Percentiles rank a stretch among this genome's conserved stretches.
phyloP scores from a whole-genome alignment of 92 coral and sea anemone genomes.

The Parazoanthus darwini region DNA sequence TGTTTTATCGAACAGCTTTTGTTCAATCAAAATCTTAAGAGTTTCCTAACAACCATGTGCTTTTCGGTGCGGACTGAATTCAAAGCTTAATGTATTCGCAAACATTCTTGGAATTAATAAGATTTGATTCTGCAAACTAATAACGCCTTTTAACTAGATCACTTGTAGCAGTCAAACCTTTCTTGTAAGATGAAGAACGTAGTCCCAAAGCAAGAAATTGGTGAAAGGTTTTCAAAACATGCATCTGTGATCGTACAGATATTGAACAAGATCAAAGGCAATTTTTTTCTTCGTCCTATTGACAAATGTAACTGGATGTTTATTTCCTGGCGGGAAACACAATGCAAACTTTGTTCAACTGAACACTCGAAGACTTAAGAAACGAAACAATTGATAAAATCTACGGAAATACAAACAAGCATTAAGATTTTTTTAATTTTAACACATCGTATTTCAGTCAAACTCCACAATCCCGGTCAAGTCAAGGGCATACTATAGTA shows the following conservation, averaged over 20 bases:
- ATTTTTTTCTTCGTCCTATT: too few species aligned
- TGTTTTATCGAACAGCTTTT: neutral
- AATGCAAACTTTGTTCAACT: neutral
- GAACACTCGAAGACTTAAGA: neutral
- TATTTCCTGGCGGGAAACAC: neutral
- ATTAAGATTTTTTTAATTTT: too few species aligned
- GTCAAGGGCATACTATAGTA: neutral
- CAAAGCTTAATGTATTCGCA: neutral
- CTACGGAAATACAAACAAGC: neutral
- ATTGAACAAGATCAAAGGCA: too few species aligned
- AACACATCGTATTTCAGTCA: neutral
- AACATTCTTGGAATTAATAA: neutral
- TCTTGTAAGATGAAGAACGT: neutral
- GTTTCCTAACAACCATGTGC: neutral
- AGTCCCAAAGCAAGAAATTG: neutral
- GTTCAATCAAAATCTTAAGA: neutral
- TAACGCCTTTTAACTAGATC: neutral
- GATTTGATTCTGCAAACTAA: neutral
- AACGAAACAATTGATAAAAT: too few species aligned
- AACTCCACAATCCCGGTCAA: neutral
- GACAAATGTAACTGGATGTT: neutral
- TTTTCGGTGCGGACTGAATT: neutral
- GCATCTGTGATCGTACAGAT: neutral
- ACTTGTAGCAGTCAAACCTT: too few species aligned
- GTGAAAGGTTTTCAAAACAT: neutral